Percentiles rank a stretch among this genome's conserved stretches.
These are phyloP conservation scores for Schlechtendalia chinensis DNA, from an alignment of 1,140 invertebrate genomes.

Conservation along the genomic window DNA sequence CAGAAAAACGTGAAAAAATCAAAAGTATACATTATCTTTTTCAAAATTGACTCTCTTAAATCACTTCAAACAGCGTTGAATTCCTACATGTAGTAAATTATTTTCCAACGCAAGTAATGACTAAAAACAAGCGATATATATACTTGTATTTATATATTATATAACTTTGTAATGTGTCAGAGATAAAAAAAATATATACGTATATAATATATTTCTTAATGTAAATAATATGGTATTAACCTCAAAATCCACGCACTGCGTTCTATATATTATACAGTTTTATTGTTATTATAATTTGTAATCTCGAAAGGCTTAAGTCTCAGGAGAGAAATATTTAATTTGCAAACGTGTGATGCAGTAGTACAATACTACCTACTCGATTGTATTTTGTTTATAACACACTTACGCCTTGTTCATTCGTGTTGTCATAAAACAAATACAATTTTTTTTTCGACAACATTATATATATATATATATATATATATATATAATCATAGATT, in stretches of 20 bases:
- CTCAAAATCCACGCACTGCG: too few species aligned
- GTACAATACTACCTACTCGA: not conserved
- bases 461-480: too few species aligned
- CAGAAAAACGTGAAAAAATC: too few species aligned
- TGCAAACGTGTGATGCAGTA: not conserved
- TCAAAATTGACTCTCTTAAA: too few species aligned
- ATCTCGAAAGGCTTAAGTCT: not conserved
- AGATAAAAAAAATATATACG: too few species aligned
- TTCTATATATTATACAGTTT: not conserved
- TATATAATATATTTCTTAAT: constrained; percentile 3
- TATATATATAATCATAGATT: not conserved
- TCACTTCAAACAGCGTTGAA: too few species aligned
- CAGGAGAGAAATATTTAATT: not conserved
- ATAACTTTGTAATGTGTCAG: not conserved
- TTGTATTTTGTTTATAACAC: not conserved
- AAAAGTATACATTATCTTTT: too few species aligned
- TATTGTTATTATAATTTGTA: constrained; percentile 25
- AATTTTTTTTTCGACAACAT: constrained; percentile 7
- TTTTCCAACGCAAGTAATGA: too few species aligned
- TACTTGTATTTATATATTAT: too few species aligned
- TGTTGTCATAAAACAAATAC: not conserved
- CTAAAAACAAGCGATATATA: too few species aligned
- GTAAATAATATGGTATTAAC: constrained; percentile 1
- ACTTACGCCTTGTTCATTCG: too few species aligned
- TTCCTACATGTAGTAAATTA: too few species aligned